Conservation (phyloP, 2,888 invertebrate species). For the Scrobipalpa costella region DNA sequence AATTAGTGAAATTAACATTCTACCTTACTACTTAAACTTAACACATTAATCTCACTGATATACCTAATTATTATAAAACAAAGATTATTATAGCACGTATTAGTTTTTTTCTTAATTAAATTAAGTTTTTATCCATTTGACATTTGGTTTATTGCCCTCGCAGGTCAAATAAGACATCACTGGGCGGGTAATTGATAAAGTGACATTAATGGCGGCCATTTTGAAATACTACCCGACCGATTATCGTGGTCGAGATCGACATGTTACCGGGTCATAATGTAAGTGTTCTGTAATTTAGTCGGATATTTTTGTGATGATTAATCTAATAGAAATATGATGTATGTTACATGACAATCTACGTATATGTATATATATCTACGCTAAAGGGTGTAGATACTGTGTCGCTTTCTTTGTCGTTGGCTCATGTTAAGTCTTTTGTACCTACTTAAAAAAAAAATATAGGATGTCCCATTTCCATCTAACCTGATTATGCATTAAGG, state of each 20-base stretch:
- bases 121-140: neutral
- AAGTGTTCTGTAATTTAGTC: neutral
- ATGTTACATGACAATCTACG: too few relatives aligned
- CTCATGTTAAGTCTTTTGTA: too few relatives aligned
- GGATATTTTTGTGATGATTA: neutral
- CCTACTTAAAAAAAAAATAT: too few relatives aligned
- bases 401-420: too few relatives aligned
- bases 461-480: too few relatives aligned
- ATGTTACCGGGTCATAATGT: conserved; percentile 23
- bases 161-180: conserved; percentile 14
- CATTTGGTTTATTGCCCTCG: neutral
- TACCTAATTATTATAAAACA: neutral
- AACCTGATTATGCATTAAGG: too few relatives aligned
- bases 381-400: too few relatives aligned
- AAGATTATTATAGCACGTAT: neutral
- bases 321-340: too few relatives aligned
- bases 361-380: too few relatives aligned
- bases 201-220: conserved; percentile 16
- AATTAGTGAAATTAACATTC: too few relatives aligned
- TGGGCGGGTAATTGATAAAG: conserved; percentile 18
- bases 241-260: conserved; percentile 22
- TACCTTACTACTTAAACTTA: neutral
- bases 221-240: conserved; percentile 16
- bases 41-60: neutral
- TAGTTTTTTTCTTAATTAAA: neutral